Percentiles rank a stretch among this genome's conserved stretches.
Evolutionary conservation across 2,797 vertebrate species (phyloP).

Genomic region (Rhabdophis nuchalis): DNA sequence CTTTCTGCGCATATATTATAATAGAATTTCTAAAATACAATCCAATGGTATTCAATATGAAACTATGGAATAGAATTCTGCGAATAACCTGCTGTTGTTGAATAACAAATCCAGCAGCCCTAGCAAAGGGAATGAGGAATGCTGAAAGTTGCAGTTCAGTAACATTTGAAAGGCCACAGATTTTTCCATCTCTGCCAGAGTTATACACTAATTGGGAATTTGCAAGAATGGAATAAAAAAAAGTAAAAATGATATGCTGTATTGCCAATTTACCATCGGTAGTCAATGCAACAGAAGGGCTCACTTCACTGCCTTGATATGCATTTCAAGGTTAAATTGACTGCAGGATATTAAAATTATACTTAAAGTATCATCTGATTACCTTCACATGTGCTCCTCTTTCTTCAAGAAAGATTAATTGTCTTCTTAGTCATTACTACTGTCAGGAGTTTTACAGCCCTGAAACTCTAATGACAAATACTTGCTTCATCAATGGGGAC

Average conservation of each 20-base stretch:
- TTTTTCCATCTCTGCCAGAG: not conserved
- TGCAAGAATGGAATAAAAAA: not conserved
- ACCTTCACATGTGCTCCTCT: not conserved
- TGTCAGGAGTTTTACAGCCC: slow-evolving; percentile 3
- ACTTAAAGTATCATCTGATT: not conserved
- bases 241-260: not conserved
- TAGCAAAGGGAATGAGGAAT: not conserved
- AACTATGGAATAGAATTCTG: not conserved
- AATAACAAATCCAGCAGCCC: not conserved
- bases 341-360: not conserved
- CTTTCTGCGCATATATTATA: not conserved
- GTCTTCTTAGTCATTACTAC: slow-evolving; percentile 11
- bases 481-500: not conserved
- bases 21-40: not conserved
- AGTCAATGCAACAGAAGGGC: not conserved
- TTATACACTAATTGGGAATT: not conserved
- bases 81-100: not conserved
- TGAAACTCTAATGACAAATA: slow-evolving; percentile 1
- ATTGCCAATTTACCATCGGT: not conserved
- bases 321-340: not conserved
- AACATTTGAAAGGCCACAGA: not conserved
- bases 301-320: not conserved
- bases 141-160: not conserved
- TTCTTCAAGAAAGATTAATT: not conserved
- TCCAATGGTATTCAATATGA: not conserved